Conservation (phyloP, 2,113 vertebrate genomes). For the Paraplagusia blochii region DNA sequence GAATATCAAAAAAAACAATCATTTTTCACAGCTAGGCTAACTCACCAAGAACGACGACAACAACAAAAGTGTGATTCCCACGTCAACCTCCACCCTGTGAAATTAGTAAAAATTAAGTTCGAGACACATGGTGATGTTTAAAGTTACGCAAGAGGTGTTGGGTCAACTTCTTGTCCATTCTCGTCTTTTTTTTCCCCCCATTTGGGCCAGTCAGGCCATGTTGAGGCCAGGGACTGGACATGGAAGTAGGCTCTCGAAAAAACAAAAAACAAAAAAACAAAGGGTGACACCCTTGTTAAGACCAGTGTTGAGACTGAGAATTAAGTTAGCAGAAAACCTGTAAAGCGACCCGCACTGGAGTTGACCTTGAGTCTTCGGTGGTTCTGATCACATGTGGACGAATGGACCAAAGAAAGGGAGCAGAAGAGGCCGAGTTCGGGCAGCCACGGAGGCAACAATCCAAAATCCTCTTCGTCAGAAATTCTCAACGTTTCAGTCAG, state of each 20-base stretch:
- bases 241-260: constrained; percentile 51
- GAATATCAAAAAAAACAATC: constrained; percentile 34
- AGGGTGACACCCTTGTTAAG: constrained; percentile 49
- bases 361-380: constrained; percentile 69
- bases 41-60: constrained; percentile 44
- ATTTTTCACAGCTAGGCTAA: constrained; percentile 38
- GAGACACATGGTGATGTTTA: constrained; percentile 9
- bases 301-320: constrained; percentile 81
- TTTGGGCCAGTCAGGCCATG: constrained; percentile 55
- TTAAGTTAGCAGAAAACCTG: constrained; percentile 77
- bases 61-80: constrained; percentile 27
- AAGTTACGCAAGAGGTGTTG: constrained; percentile 26
- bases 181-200: constrained; percentile 57
- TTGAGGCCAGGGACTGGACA: constrained; percentile 33
- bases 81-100: constrained; percentile 28
- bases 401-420: constrained; percentile 50
- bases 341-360: constrained; percentile 60
- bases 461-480: constrained; percentile 42
- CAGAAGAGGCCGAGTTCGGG: constrained; percentile 33
- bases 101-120: constrained; percentile 34
- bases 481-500: constrained; percentile 57
- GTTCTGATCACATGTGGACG: constrained; percentile 60
- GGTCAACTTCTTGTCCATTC: constrained; percentile 55
- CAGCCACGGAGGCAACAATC: constrained; percentile 48
- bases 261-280: constrained; percentile 30